A percentile compares a stretch with the other conserved stretches of the same genome.
Evolutionary conservation across 2,888 invertebrate species (phyloP).

Genomic region (Dilophus febrilis): DNA sequence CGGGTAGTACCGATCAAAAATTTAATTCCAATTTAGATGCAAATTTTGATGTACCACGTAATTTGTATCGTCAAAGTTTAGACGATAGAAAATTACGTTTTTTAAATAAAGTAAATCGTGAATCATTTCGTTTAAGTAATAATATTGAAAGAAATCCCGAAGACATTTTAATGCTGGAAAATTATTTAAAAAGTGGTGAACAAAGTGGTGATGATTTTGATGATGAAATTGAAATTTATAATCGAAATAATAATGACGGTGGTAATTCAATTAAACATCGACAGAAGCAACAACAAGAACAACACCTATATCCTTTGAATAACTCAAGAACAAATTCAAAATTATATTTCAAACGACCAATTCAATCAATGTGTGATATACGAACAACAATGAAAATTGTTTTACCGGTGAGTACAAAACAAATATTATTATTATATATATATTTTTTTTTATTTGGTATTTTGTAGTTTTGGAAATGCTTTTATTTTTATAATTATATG

Average conservation of each 20-base stretch:
- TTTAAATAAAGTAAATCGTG: constrained; percentile 23
- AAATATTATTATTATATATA: too few relatives aligned
- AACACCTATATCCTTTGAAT: too few relatives aligned
- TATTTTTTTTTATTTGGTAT: too few relatives aligned
- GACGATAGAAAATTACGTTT: constrained; percentile 25
- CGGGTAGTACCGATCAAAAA: background rate
- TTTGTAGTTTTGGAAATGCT: too few relatives aligned
- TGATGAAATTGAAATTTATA: background rate
- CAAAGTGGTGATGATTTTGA: background rate
- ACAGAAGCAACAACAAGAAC: too few relatives aligned
- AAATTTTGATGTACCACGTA: constrained; percentile 25
- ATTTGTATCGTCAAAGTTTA: constrained; percentile 28
- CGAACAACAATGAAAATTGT: too few relatives aligned
- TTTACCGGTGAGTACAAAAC: too few relatives aligned
- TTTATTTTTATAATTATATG: too few relatives aligned
- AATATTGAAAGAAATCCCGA: background rate
- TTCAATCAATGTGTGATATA: too few relatives aligned
- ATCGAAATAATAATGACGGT: background rate
- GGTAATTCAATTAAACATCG: too few relatives aligned
- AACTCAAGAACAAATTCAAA: too few relatives aligned
- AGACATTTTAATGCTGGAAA: constrained; percentile 1
- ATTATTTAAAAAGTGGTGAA: background rate
- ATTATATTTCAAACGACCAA: too few relatives aligned
- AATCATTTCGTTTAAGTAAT: constrained; percentile 17
- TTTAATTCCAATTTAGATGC: constrained; percentile 24